Conservation (phyloP, 2,113 vertebrate species). For the Rhinoderma darwinii region DNA sequence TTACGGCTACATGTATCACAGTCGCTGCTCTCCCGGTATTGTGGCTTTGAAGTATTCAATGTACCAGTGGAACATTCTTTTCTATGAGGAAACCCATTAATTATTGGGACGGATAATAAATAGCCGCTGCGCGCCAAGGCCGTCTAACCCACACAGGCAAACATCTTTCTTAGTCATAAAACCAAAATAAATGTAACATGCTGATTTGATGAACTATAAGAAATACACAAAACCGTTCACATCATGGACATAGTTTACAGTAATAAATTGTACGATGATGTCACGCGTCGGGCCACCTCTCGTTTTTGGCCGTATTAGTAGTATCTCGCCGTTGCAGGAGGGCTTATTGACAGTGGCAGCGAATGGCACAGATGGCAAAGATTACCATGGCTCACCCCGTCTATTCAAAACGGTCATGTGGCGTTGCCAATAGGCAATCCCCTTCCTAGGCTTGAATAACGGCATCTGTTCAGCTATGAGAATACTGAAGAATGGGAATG, state of each 20-base stretch:
- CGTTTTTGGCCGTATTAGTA: neutral
- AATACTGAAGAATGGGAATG: too few species aligned
- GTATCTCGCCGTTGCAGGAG: neutral
- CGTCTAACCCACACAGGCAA: slow-evolving; percentile 25
- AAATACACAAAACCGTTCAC: neutral
- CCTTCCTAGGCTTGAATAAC: too few species aligned
- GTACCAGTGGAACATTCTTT: slow-evolving; percentile 40
- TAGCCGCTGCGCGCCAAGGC: neutral
- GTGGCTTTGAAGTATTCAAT: slow-evolving; percentile 51
- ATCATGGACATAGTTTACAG: neutral
- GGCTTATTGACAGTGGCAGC: neutral
- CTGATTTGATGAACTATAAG: slow-evolving; percentile 1
- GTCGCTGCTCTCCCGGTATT: slow-evolving; percentile 15
- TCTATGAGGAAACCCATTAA: slow-evolving; percentile 36
- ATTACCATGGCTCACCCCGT: neutral
- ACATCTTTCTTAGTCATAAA: slow-evolving; percentile 32
- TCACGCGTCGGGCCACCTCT: neutral
- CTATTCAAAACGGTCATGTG: neutral
- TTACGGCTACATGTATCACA: slow-evolving; percentile 16
- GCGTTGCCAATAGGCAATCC: neutral
- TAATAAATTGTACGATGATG: neutral
- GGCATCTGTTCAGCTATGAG: too few species aligned
- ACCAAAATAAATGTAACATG: slow-evolving; percentile 13
- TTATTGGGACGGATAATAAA: slow-evolving; percentile 52
- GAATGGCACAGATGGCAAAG: neutral